Base-by-base conservation (phyloP, 2,888 invertebrate species). In the Noctuana brunneofusca region DNA sequence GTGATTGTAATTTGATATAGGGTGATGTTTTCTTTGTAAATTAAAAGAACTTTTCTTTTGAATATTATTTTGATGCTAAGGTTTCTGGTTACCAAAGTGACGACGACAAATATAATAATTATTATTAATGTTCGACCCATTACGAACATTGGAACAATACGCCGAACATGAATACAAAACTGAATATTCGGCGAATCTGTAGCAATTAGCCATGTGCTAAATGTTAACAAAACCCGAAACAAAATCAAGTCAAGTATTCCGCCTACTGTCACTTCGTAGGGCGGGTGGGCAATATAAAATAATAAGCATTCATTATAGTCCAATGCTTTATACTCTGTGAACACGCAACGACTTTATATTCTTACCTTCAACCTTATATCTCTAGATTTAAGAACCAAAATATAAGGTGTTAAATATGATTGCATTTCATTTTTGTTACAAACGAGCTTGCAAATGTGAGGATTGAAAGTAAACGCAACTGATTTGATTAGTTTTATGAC, bases 281-380 rank as follows among this genome's bases (percentile, higher is more conserved):
- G 87, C 85, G 87, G 89, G 83, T 72, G 46, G 80, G 83, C 84
- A 80, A 87, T 88, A 87, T 89, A 88, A 89, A 89, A 89, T 89
- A 89, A 89, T 89, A 88, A 88, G 86, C 86, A 85, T 86, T 84
- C 75, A 81, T 83, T 84, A 78, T 81, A 72, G 75, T 78, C 74
- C 82, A 71, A 81, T 83, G 77, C 74, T 84, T 89, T 88, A 89
- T 87, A 86, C 75, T 74, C 69, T 65, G 71, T 65, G 58, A 70
- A 69, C 89, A 89, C 88, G 89, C 89, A 69, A 87, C 56, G 65
- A 66, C 20, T 20, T 27, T 27, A 22, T 14, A n/a, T 55, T 14
- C 14, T 27, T 66, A 48, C 58, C 22, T 53, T 66, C 20, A 18
- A 57, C 70, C 58, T 27, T 69, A 66, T 53, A 0, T 0, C 4